These are phyloP conservation scores for Drosophila sechellia DNA, from an alignment of 1,140 invertebrate species.

Conservation along the genomic window DNA sequence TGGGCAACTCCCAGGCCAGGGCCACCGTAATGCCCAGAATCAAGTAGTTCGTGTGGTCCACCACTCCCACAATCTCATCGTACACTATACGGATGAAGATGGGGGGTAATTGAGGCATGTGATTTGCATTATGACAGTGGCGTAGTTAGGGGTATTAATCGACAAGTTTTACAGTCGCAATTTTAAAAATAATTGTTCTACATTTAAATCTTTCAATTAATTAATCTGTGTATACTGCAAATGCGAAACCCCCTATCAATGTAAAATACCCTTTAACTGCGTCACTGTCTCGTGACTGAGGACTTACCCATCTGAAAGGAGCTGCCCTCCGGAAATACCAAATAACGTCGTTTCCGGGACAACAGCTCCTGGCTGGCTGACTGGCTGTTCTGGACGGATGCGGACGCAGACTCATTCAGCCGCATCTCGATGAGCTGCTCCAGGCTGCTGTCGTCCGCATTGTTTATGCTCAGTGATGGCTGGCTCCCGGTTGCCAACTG, in stretches of 20 bases:
- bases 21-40: constrained; percentile 90
- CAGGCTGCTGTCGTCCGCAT: constrained; percentile 49
- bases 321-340: constrained; percentile 92
- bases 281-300: constrained; percentile 10
- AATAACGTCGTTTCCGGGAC: constrained; percentile 89
- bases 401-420: constrained; percentile 61
- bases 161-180: no score
- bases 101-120: constrained; percentile 32
- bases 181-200: no score
- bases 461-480: constrained; percentile 37
- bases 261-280: background rate
- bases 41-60: constrained; percentile 85
- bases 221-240: no score
- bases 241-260: background rate
- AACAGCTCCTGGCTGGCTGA: constrained; percentile 73
- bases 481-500: constrained; percentile 32
- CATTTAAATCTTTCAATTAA: no score
- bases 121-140: constrained; percentile 30
- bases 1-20: constrained; percentile 90
- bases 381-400: constrained; percentile 42
- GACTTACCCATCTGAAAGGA: constrained; percentile 90
- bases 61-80: constrained; percentile 77
- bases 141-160: no score
- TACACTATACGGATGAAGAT: constrained; percentile 57
- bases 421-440: constrained; percentile 68